These are phyloP conservation scores for Trichogramma evanescens DNA, from an alignment of 2,888 invertebrate genomes.

Conservation along the genomic window DNA sequence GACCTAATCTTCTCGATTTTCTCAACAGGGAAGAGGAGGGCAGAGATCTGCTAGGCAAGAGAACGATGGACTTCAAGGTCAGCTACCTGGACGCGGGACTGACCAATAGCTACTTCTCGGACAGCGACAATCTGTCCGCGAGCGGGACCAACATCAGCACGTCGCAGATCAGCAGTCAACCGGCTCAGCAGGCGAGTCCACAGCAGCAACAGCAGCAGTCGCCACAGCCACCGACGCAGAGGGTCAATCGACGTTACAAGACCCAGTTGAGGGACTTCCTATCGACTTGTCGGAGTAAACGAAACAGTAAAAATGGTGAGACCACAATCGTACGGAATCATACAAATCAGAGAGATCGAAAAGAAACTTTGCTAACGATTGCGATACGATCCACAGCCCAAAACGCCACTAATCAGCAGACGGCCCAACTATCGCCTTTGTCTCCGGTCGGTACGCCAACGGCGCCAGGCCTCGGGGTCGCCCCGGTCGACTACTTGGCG, in stretches of 20 bases:
- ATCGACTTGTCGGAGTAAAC: constrained; percentile 82
- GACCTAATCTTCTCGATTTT: neutral
- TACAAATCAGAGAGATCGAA: too few relatives aligned
- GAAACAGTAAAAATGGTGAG: constrained; percentile 40
- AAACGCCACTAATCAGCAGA: constrained; percentile 33
- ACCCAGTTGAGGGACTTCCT: constrained; percentile 88
- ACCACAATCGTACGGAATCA: too few relatives aligned
- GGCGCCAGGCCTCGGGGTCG: constrained; percentile 38
- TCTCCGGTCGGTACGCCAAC: constrained; percentile 49
- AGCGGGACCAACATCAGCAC: constrained; percentile 50
- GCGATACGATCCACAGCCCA: too few relatives aligned
- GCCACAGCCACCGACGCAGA: constrained; percentile 2
- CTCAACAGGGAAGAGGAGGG: constrained; percentile 91
- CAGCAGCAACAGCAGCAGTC: neutral
- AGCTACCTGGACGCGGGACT: constrained; percentile 93
- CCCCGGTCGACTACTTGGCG: constrained; percentile 61
- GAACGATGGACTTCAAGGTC: constrained; percentile 98
- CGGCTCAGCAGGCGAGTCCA: constrained; percentile 73
- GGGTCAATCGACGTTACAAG: constrained; percentile 69
- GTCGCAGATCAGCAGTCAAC: constrained; percentile 51
- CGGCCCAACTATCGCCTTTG: constrained; percentile 44
- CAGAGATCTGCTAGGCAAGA: constrained; percentile 89
- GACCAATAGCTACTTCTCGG: constrained; percentile 84
- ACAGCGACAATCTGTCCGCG: constrained; percentile 66
- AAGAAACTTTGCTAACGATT: too few relatives aligned